Evolutionary conservation across 2,797 vertebrate species (phyloP).

Genomic region (Danionella dracula): DNA sequence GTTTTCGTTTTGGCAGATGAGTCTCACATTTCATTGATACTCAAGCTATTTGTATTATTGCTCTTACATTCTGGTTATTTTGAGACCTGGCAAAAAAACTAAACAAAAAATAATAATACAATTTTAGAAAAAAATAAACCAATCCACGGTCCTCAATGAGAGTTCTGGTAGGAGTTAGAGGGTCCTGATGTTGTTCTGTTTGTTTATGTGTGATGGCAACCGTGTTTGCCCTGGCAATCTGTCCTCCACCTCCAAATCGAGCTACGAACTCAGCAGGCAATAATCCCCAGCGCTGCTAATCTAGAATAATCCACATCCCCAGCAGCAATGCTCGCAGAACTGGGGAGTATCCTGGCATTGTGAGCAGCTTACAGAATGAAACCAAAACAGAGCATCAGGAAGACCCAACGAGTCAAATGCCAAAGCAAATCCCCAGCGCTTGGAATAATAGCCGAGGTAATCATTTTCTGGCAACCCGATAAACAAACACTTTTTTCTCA

Average conservation of each 20-base stretch:
- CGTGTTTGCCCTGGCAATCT: conserved; percentile 9
- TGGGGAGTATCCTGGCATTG: conserved; percentile 7
- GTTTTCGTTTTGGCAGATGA: too few species aligned
- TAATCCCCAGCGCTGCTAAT: conserved; percentile 35
- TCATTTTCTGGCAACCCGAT: conserved; percentile 25
- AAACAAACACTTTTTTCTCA: not conserved
- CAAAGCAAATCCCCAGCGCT: conserved; percentile 5
- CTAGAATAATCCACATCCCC: conserved; percentile 41
- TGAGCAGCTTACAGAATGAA: conserved; percentile 23
- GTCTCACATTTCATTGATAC: too few species aligned
- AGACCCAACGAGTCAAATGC: conserved; percentile 18
- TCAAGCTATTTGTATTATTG: too few species aligned
- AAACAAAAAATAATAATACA: too few species aligned
- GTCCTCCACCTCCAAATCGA: conserved; percentile 20
- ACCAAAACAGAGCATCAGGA: conserved; percentile 31
- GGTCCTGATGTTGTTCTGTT: conserved; percentile 6
- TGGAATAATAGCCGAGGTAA: not conserved
- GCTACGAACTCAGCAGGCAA: conserved; percentile 19
- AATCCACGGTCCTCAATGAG: too few species aligned
- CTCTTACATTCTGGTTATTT: too few species aligned
- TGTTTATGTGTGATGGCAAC: conserved; percentile 9
- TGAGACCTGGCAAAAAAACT: too few species aligned
- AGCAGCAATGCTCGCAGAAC: not conserved
- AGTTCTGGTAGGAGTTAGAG: too few species aligned
- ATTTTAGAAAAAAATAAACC: too few species aligned